Percentiles rank a stretch among this genome's conserved stretches.
phyloP scores from a whole-genome alignment of 2,113 vertebrate species.

The Genyomyrus donnyi region DNA sequence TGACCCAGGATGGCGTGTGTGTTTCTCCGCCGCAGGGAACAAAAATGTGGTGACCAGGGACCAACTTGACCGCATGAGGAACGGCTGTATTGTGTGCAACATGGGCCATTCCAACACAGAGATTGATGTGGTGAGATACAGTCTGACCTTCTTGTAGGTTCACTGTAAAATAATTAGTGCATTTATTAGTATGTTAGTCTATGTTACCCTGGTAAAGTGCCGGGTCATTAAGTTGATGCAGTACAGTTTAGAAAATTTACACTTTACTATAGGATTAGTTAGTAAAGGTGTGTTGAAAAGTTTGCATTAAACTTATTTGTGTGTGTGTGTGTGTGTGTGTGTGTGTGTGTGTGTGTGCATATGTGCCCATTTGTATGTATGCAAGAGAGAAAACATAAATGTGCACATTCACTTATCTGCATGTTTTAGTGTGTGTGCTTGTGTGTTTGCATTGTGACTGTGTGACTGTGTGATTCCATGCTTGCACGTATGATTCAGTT shows the following conservation, averaged over 20 bases:
- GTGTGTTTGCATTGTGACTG: not conserved
- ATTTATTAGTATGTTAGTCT: not conserved
- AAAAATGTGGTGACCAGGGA: constrained; percentile 96
- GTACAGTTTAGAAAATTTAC: not conserved
- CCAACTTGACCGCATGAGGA: constrained; percentile 94
- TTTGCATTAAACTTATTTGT: not conserved
- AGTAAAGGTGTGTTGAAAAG: not conserved
- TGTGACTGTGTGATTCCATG: not conserved
- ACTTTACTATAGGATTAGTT: not conserved
- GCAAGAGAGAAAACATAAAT: not conserved
- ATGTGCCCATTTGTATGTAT: not conserved
- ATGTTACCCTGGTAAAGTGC: not conserved
- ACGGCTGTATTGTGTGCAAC: constrained; percentile 96
- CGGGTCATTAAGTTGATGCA: not conserved
- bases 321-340: not conserved
- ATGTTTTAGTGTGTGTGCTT: not conserved
- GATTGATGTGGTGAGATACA: constrained; percentile 84
- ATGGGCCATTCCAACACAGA: constrained; percentile 99
- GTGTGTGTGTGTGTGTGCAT: not conserved
- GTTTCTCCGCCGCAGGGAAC: constrained; percentile 66
- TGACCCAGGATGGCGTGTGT: not conserved
- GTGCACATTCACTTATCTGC: not conserved
- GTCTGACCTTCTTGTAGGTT: not conserved
- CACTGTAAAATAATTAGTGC: not conserved
- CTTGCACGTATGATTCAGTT: not conserved